Evolutionary conservation across 2,888 invertebrate genomes (phyloP), one percentile per base, ranked within the genome.

Genomic region (Gortyna flavago): DNA sequence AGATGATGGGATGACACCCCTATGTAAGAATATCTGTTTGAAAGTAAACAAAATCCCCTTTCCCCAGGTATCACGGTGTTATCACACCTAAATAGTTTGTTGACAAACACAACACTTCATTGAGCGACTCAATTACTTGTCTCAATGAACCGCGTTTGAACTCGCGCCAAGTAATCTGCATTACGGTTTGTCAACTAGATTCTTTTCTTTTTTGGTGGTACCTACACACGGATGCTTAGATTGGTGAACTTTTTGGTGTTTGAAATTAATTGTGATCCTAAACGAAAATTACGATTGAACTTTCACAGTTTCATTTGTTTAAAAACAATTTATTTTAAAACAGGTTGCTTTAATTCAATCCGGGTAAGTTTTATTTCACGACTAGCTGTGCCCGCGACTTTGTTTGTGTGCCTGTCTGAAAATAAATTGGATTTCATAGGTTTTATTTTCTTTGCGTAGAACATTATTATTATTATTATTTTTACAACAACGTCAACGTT

Each of bases 91-190:
- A 70, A 71, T 64, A 66, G 64, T 79, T 72, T 84, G 79, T 87
- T 88, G 87, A 77, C 75, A 85, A 85, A 78, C 79, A 81, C 57
- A 76, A 35, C 79, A 68, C 41, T 80, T 77, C 78, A 75, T 75
- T 82, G 80, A 80, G 70, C 66, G 61, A 35, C 70, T 66, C 68
- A 61, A 79, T 82, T 72, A 74, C 74, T 72, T 61, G 65, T 73
- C 72, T 87, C 79, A 89, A 84, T 87, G 86, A 77, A 61, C 71
- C 44, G 59, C 21, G 64, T 48, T 88, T 87, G 86, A 81, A 80
- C 68, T 41, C 38, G 48, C 29, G 86, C 86, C 86, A 86, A 88
- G 48, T 80, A 74, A 80, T 85, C 73, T 72, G 11, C 68, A 67
- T 84, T 57, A 72, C 73, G 16, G 61, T 74, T 61, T 80, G 75